A percentile compares a stretch with the other conserved stretches of the same genome.
phyloP scores from a whole-genome alignment of 2,797 vertebrate genomes.

The Chaetophractus vellerosus region DNA sequence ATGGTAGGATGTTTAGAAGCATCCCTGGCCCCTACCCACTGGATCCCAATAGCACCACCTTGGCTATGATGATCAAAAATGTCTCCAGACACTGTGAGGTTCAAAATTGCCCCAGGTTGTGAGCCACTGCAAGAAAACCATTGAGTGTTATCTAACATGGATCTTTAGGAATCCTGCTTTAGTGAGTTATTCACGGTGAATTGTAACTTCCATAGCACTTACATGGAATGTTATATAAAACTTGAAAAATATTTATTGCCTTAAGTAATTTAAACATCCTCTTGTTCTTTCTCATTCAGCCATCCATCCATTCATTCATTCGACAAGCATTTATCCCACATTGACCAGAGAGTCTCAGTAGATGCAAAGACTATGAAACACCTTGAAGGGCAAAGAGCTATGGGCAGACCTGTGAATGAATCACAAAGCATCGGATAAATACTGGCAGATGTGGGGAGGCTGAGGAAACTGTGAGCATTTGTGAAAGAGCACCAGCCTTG shows the following conservation, averaged over 20 bases:
- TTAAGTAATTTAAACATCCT: not conserved
- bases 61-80: not conserved
- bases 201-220: not conserved
- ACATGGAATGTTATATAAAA: not conserved
- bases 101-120: not conserved
- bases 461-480: not conserved
- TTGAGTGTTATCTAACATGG: not conserved
- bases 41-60: not conserved
- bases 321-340: not conserved
- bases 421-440: not conserved
- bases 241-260: conserved; percentile 7
- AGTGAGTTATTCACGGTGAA: not conserved
- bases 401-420: not conserved
- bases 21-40: not conserved
- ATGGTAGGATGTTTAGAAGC: not conserved
- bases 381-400: not conserved
- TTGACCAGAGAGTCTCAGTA: not conserved
- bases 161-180: conserved; percentile 25
- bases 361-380: not conserved
- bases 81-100: not conserved
- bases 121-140: conserved; percentile 15
- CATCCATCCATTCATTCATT: not conserved
- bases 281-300: not conserved
- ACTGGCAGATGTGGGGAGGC: not conserved
- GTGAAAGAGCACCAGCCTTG: not conserved